These are phyloP conservation scores for Zeuzera pyrina DNA, from an alignment of 2,888 invertebrate genomes.

Conservation along the genomic window DNA sequence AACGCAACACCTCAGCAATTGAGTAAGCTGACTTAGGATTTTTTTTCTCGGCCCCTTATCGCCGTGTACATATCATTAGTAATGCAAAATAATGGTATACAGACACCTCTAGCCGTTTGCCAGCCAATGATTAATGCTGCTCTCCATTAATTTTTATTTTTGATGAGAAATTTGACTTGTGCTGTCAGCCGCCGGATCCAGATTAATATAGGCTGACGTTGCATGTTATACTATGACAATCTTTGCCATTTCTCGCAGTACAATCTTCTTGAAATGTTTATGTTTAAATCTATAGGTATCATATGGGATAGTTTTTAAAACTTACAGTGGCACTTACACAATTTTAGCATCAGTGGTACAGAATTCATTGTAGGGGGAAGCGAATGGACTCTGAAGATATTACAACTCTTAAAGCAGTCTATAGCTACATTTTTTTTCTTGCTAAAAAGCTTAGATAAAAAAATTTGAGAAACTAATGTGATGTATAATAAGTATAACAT, in stretches of 20 bases:
- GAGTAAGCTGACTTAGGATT: conserved; percentile 47
- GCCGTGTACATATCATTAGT: conserved; percentile 70
- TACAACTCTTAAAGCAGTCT: no score
- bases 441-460: no score
- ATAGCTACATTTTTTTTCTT: no score
- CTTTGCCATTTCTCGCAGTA: conserved; percentile 3
- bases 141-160: conserved; percentile 72
- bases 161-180: conserved; percentile 73
- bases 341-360: no score
- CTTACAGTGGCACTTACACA: no score
- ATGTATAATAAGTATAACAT: no score
- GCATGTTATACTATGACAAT: conserved; percentile 51
- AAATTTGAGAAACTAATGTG: no score
- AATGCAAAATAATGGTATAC: conserved; percentile 73
- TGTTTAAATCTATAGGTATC: no score
- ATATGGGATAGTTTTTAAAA: no score
- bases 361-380: no score
- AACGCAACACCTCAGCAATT: conserved; percentile 29
- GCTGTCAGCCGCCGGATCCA: conserved; percentile 68
- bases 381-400: no score
- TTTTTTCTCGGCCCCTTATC: conserved; percentile 60
- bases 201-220: conserved; percentile 70
- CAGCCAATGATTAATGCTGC: conserved; percentile 68
- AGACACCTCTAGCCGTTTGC: conserved; percentile 72
- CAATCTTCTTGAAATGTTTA: no score